Evolutionary conservation across 2,113 vertebrate genomes (phyloP), one percentile per base, ranked within the genome.

Genomic region (Plectropomus leopardus): DNA sequence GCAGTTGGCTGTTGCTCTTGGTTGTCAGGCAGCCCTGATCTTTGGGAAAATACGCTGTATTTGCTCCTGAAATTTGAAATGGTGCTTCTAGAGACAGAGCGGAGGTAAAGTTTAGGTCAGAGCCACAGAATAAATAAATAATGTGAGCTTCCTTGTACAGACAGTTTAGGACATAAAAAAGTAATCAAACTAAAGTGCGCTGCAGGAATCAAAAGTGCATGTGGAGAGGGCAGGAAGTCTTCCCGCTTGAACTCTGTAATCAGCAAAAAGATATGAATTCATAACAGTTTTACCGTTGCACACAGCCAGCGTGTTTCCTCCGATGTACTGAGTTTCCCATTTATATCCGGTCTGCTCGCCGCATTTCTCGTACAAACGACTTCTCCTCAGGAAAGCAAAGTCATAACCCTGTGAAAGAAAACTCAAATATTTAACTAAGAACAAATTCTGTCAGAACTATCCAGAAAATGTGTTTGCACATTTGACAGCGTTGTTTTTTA

Each of bases 361-460:
- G 76, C 95, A 96, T 63, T 82, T 72, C 2, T 96, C 94, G 55
- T 89, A 95, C 19, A 93, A 1, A n/a, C 94, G 92, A 7, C 87
- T 94, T 1, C 57, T 87, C 69, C 95, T 92, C 0, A 94, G 4
- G 47, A 96, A 95, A 0, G 3, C 26, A 19, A 96, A 97, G 65
- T 96, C 96, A 45, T 93, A 95, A n/a, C 95, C 96, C 95, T 96
- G 84, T 4, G 50, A 54, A 55, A 19, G 10, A 45, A 32, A 5
- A 80, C 1, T 23, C 6, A 5, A 2, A 24, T 23, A n/a, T n/a
- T n/a, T n/a, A n/a, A n/a, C n/a, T n/a, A n/a, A n/a, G n/a, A n/a
- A n/a, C n/a, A n/a, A n/a, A n/a, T n/a, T n/a, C n/a, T n/a, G n/a
- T n/a, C n/a, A 11, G 21, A 63, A n/a, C 1, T 44, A 26, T 19